Evolutionary conservation across 2,797 vertebrate genomes (phyloP).

Genomic region (Xenentodon cancila): DNA sequence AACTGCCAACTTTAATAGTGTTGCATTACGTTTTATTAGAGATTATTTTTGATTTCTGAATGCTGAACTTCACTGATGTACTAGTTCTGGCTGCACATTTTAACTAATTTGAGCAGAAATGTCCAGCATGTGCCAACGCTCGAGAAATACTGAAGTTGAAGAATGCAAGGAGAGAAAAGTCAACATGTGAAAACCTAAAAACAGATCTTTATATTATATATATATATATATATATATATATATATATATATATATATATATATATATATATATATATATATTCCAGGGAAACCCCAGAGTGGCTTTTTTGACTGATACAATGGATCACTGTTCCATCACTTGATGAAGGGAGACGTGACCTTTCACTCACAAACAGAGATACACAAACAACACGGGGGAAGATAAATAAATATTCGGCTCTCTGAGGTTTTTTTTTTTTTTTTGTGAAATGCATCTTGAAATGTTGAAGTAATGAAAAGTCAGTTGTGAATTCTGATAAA

Average conservation of each 20-base stretch:
- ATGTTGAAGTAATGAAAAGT: neutral
- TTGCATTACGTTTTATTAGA: neutral
- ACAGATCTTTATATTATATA: neutral
- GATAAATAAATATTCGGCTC: no score
- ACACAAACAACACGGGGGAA: constrained; percentile 2
- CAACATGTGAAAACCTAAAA: constrained; percentile 7
- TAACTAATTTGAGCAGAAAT: constrained; percentile 18
- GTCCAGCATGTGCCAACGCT: constrained; percentile 6
- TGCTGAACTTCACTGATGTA: neutral
- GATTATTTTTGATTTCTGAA: neutral
- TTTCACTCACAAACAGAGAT: constrained; percentile 35
- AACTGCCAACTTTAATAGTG: neutral
- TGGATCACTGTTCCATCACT: constrained; percentile 20
- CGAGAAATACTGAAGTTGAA: constrained; percentile 29
- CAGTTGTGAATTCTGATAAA: neutral
- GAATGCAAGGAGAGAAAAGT: neutral
- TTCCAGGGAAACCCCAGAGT: constrained; percentile 13
- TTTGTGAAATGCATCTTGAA: no score
- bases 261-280: no score
- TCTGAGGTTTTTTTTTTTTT: no score
- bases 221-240: no score
- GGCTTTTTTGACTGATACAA: constrained; percentile 26
- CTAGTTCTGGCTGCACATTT: constrained; percentile 8
- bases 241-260: no score
- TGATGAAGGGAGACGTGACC: constrained; percentile 20